These are phyloP conservation scores for Anaspis maculata DNA, from an alignment of 2,888 invertebrate genomes.

Conservation along the genomic window DNA sequence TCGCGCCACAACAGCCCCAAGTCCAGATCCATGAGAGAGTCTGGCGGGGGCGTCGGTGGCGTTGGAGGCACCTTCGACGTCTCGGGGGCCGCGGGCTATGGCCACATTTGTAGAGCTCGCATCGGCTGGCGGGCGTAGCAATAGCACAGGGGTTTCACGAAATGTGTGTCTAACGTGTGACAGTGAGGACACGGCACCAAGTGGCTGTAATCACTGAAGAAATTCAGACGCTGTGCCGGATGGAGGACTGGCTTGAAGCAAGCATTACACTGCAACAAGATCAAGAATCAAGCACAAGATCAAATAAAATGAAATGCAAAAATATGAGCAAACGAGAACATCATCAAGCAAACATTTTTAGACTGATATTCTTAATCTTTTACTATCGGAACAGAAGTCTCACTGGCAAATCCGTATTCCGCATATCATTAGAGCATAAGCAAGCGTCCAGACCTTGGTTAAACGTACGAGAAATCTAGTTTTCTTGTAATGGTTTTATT, in stretches of 20 bases:
- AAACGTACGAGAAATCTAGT: too few species aligned
- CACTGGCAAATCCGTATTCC: too few species aligned
- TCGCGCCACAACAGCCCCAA: slow-evolving; percentile 43
- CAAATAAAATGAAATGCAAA: slow-evolving; percentile 3
- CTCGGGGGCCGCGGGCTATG: slow-evolving; percentile 73
- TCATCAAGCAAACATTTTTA: too few species aligned
- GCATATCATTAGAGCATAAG: too few species aligned
- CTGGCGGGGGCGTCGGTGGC: slow-evolving; percentile 26
- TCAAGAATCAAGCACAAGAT: slow-evolving; percentile 11
- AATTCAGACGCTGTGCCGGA: slow-evolving; percentile 78
- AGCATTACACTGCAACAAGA: slow-evolving; percentile 72
- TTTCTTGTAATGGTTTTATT: too few species aligned
- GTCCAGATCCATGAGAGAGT: slow-evolving; percentile 37
- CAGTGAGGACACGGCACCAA: slow-evolving; percentile 88
- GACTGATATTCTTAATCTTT: too few species aligned
- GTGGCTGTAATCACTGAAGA: slow-evolving; percentile 93
- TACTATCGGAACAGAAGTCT: too few species aligned
- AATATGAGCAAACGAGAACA: too few species aligned
- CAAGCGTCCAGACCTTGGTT: too few species aligned
- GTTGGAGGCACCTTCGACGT: slow-evolving; percentile 36
- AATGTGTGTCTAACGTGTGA: slow-evolving; percentile 84
- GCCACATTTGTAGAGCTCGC: slow-evolving; percentile 62
- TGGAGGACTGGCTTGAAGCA: slow-evolving; percentile 84
- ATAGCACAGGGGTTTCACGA: slow-evolving; percentile 81
- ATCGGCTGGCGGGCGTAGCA: slow-evolving; percentile 68